Evolutionary conservation across 2,113 vertebrate genomes (phyloP), one percentile per base, ranked within the genome.

Genomic region (Acrocephalus kingi): DNA sequence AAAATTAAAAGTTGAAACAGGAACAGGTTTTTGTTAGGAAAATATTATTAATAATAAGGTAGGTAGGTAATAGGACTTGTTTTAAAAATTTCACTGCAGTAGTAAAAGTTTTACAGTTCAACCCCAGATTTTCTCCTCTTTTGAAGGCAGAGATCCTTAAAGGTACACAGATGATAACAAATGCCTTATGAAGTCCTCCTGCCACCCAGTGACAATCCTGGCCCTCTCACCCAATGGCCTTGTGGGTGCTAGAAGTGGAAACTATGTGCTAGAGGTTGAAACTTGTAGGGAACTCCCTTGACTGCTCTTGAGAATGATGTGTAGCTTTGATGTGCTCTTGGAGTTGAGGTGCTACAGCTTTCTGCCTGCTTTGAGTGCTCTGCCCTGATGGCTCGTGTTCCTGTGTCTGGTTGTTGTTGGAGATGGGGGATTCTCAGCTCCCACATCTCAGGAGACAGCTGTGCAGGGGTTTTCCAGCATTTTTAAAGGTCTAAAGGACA

Each of bases 181-280:
- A 19, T 55, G 66, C 45, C 61, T 45, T 39, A 10, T 2, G 33
- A 37, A 56, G 25, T 28, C 31, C 45, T 58, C 2, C 0, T 54
- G 28, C 30, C n/a, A 35, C 11, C 61, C 43, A 28, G 25, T 54
- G 46, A 31, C 46, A 12, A 14, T 39, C 23, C 7, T 0, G 0
- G 25, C 37, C 28, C 13, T 4, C 6, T 31, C 31, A 31, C 16
- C 45, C 20, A 21, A 0, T 1, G 1, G 46, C 54, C 37, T 59
- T 69, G 10, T 2, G 2, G 18, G 16, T 56, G 45, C 75, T 85
- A 45, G 31, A 61, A 45, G 27, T 16, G 28, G 20, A 52, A 72
- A 52, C 37, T 25, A 3, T 12, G 46, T 45, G 59, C 5, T 9
- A n/a, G 61, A 39, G 37, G 37, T 39, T 39, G 37, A 39, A 39